Conservation (phyloP, 2,797 vertebrate genomes). For the Salarias fasciatus region DNA sequence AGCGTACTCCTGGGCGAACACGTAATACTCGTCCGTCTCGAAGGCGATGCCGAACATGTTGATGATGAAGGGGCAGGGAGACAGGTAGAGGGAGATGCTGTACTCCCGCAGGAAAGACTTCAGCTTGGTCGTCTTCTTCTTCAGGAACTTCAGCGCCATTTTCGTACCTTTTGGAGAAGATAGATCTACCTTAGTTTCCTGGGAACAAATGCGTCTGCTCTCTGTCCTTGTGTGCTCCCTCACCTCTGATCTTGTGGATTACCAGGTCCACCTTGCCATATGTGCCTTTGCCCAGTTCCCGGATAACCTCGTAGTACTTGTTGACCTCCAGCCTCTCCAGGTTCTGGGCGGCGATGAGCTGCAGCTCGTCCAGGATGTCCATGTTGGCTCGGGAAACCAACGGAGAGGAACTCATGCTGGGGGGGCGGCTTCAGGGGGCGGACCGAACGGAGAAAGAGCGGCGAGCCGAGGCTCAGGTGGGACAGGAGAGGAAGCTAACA, state of each 20-base stretch:
- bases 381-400: constrained; percentile 77
- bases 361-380: constrained; percentile 87
- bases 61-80: constrained; percentile 88
- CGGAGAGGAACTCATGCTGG: constrained; percentile 82
- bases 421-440: constrained; percentile 22
- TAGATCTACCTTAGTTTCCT: no score
- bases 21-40: constrained; percentile 87
- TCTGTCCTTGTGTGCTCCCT: constrained; percentile 19
- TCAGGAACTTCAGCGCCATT: constrained; percentile 88
- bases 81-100: constrained; percentile 88
- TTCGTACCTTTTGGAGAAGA: constrained; percentile 80
- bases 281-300: constrained; percentile 88
- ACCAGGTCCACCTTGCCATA: constrained; percentile 89
- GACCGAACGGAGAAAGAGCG: constrained; percentile 9
- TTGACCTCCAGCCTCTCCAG: constrained; percentile 86
- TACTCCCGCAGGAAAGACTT: constrained; percentile 88
- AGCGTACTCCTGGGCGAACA: constrained; percentile 89
- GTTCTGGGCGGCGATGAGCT: constrained; percentile 86
- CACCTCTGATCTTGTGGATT: constrained; percentile 87
- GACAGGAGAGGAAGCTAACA: constrained; percentile 45
- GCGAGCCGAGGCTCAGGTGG: constrained; percentile 15
- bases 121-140: constrained; percentile 89
- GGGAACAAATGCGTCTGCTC: no score
- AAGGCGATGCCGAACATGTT: constrained; percentile 88
- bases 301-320: constrained; percentile 87